Conservation (phyloP, 2,113 vertebrate genomes). For the Microtus richardsoni region DNA sequence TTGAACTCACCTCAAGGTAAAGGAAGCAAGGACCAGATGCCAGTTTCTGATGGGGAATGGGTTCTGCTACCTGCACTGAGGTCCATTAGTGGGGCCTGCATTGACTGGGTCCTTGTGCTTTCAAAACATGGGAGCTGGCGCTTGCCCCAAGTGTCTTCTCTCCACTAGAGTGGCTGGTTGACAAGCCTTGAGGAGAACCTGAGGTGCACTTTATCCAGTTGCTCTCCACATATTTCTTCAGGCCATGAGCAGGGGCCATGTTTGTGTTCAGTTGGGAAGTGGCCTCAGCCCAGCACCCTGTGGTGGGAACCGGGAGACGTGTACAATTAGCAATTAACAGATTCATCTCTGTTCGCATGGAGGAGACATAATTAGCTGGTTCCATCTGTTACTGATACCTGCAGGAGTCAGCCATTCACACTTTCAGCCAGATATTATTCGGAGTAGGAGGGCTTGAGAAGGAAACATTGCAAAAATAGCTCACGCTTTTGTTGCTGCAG, state of each 20-base stretch:
- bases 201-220: background rate
- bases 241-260: background rate
- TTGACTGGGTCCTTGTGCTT: background rate
- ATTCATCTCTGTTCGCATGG: constrained; percentile 76
- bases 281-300: constrained; percentile 75
- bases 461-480: constrained; percentile 77
- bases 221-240: background rate
- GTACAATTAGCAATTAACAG: constrained; percentile 85
- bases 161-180: too few relatives aligned
- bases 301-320: constrained; percentile 70
- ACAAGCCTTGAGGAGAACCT: background rate
- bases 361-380: constrained; percentile 84
- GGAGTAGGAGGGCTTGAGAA: constrained; percentile 76
- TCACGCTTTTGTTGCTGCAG: constrained; percentile 32
- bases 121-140: background rate
- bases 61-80: background rate
- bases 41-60: background rate
- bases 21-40: background rate
- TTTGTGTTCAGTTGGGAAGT: constrained; percentile 79
- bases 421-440: constrained; percentile 72
- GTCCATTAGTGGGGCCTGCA: background rate
- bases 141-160: background rate
- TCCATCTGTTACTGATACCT: constrained; percentile 88
- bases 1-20: background rate
- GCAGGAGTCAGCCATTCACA: constrained; percentile 79